phyloP scores from a whole-genome alignment of 1,140 invertebrate species.

The Melanaphis sacchari region DNA sequence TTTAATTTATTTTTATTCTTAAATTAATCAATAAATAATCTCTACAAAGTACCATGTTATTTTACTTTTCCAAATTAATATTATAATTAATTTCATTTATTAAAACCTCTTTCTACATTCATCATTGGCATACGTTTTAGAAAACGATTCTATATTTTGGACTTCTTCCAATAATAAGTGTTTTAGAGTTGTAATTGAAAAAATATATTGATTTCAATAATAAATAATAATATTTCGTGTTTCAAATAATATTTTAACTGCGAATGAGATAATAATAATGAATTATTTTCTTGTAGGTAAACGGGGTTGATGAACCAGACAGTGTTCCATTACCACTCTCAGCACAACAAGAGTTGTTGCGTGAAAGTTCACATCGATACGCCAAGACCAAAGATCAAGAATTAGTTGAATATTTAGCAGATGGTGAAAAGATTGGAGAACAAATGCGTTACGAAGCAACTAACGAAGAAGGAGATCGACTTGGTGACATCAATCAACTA shows the following conservation, averaged over 20 bases:
- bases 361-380: constrained; percentile 68
- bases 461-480: constrained; percentile 72
- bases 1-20: not conserved
- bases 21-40: not conserved
- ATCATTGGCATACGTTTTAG: not conserved
- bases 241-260: not conserved
- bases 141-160: not conserved
- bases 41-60: not conserved
- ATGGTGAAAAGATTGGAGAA: constrained; percentile 75
- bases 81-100: not conserved
- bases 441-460: constrained; percentile 81
- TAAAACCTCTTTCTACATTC: not conserved
- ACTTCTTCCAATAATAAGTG: not conserved
- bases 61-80: not conserved
- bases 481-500: constrained; percentile 69
- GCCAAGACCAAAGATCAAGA: constrained; percentile 71
- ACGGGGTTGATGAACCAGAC: constrained; percentile 77
- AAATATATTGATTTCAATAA: not conserved
- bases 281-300: constrained; percentile 66
- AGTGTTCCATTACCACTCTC: constrained; percentile 66
- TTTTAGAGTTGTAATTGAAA: not conserved
- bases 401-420: constrained; percentile 77
- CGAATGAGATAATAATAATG: not conserved
- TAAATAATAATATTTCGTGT: not conserved
- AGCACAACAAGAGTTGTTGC: constrained; percentile 62